These are phyloP conservation scores for Melanotaenia parkinsoni DNA, from an alignment of 2,797 vertebrate species.

Conservation along the genomic window DNA sequence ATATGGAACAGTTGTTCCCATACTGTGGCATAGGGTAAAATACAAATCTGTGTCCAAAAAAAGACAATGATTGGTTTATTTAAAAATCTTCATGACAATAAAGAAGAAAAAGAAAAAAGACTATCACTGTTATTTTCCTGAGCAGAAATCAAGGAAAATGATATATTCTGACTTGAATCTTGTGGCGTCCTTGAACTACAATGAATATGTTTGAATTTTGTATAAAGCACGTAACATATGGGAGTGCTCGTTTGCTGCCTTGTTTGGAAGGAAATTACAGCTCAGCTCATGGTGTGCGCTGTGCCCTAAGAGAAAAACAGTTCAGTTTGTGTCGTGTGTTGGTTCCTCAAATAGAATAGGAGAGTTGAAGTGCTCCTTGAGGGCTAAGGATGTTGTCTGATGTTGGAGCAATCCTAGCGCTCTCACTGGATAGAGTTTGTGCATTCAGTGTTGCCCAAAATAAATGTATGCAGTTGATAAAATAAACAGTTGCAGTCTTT, in stretches of 20 bases:
- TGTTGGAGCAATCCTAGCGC: constrained; percentile 36
- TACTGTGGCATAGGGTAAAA: constrained; percentile 12
- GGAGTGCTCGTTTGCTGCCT: constrained; percentile 20
- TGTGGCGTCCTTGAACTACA: background rate
- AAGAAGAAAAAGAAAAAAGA: background rate
- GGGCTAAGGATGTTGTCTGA: constrained; percentile 48
- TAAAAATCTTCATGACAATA: constrained; percentile 47
- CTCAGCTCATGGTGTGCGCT: constrained; percentile 22
- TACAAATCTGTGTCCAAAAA: constrained; percentile 9
- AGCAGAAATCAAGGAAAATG: constrained; percentile 26
- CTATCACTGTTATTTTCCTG: constrained; percentile 28
- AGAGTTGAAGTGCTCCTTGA: constrained; percentile 45
- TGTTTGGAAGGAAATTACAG: constrained; percentile 30
- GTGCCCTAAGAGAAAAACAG: constrained; percentile 28
- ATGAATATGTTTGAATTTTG: constrained; percentile 5
- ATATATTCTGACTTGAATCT: constrained; percentile 19
- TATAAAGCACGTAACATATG: constrained; percentile 12
- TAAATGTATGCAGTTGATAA: constrained; percentile 30
- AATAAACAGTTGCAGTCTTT: constrained; percentile 8
- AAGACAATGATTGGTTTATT: constrained; percentile 34
- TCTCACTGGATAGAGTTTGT: constrained; percentile 27
- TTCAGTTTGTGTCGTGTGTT: constrained; percentile 35
- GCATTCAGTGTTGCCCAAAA: constrained; percentile 26
- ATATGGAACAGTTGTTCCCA: constrained; percentile 36
- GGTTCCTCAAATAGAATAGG: constrained; percentile 50